phyloP scores from a whole-genome alignment of 2,888 invertebrate genomes.

The Pteria penguin region DNA sequence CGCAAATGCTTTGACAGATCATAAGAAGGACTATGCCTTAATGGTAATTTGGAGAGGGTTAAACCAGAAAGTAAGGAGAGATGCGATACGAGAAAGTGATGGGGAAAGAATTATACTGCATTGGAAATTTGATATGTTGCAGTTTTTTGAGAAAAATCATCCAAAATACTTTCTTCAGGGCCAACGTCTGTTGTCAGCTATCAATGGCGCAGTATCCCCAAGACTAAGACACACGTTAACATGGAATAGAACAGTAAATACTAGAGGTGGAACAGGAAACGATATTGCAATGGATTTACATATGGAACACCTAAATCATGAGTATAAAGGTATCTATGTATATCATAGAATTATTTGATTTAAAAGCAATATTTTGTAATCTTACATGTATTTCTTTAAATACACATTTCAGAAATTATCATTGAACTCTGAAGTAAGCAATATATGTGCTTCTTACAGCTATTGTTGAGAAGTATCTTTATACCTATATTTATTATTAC shows the following conservation, averaged over 20 bases:
- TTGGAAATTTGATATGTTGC: not conserved
- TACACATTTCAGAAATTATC: conserved; percentile 37
- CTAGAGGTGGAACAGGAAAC: not conserved
- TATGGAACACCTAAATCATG: not conserved
- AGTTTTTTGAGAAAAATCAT: not conserved
- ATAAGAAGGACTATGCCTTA: not conserved
- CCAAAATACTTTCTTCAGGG: not conserved
- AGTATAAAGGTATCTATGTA: conserved; percentile 10
- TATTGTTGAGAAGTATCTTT: too few relatives aligned
- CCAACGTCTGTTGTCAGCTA: not conserved
- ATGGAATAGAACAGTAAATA: conserved; percentile 1
- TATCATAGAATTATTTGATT: not conserved
- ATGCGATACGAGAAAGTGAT: not conserved
- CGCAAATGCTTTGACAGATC: not conserved
- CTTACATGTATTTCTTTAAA: not conserved
- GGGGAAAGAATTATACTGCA: not conserved
- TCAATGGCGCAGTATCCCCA: not conserved
- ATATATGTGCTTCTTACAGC: too few relatives aligned
- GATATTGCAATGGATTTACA: conserved; percentile 9
- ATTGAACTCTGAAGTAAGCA: too few relatives aligned
- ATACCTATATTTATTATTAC: too few relatives aligned
- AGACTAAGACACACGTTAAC: not conserved
- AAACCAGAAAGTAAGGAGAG: not conserved
- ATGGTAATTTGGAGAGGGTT: not conserved
- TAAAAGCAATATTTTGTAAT: not conserved